These are phyloP conservation scores for Geococcyx californianus DNA, from an alignment of 2,113 vertebrate genomes.

Conservation along the genomic window DNA sequence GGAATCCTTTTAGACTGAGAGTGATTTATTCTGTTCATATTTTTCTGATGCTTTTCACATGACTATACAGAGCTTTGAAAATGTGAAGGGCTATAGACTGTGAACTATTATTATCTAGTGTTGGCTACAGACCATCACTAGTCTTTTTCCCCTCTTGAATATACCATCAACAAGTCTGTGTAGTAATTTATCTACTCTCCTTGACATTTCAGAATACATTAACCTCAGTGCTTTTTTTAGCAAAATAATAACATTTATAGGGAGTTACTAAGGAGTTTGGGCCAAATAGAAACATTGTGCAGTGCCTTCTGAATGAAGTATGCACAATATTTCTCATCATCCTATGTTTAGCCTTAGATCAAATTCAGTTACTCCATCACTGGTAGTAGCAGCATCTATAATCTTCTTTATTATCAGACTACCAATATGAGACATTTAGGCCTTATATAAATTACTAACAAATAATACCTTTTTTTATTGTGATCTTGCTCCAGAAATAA, in stretches of 20 bases:
- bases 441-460: not conserved
- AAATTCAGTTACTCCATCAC: not conserved
- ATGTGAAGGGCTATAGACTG: not conserved
- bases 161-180: slow-evolving; percentile 3
- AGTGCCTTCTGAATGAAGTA: not conserved
- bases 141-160: not conserved
- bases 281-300: not conserved
- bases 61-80: slow-evolving; percentile 9
- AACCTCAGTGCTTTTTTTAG: not conserved
- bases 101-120: not conserved
- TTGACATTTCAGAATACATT: not conserved
- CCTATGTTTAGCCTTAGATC: not conserved
- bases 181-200: not conserved
- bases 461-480: not conserved
- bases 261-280: not conserved
- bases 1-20: slow-evolving; percentile 15
- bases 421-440: not conserved
- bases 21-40: not conserved
- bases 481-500: not conserved
- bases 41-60: slow-evolving; percentile 24
- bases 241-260: slow-evolving; percentile 1
- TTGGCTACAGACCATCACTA: not conserved
- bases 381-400: not conserved
- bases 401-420: not conserved
- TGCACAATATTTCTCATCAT: not conserved